A percentile compares a stretch with the other conserved stretches of the same genome.
These are phyloP conservation scores for Odontamblyopus rebecca DNA, from an alignment of 2,797 vertebrate genomes.

Conservation along the genomic window DNA sequence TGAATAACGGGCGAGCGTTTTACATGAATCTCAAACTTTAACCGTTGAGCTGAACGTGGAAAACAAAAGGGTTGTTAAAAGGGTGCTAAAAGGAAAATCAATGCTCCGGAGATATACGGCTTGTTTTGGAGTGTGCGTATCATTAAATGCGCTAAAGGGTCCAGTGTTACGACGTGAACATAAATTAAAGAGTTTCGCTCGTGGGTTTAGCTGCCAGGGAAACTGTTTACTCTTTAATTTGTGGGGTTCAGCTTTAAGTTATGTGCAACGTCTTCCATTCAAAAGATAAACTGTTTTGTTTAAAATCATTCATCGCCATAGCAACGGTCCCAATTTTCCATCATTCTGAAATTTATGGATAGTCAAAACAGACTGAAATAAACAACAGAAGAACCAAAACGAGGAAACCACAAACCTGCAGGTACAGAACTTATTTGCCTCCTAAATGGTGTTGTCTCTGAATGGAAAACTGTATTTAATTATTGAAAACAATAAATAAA, in stretches of 20 bases:
- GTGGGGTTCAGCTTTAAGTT: no score
- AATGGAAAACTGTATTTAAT: background rate
- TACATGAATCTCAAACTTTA: conserved; percentile 42
- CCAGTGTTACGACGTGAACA: background rate
- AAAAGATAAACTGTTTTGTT: no score
- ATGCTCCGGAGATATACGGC: conserved; percentile 18
- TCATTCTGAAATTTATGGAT: no score
- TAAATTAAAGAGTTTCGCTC: background rate
- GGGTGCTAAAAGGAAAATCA: conserved; percentile 32
- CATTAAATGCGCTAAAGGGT: background rate
- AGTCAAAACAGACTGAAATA: no score
- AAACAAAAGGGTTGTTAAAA: conserved; percentile 22
- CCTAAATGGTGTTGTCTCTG: background rate
- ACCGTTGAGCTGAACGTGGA: conserved; percentile 35
- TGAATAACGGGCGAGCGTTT: conserved; percentile 37
- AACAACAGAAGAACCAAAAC: no score
- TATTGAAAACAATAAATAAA: background rate
- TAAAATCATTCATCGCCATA: no score
- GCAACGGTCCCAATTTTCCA: no score
- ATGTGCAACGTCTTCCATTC: no score
- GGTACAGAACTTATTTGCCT: background rate
- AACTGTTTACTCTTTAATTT: background rate
- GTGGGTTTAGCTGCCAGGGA: background rate
- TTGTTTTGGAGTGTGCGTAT: conserved; percentile 36
- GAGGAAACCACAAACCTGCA: background rate